phyloP scores from a whole-genome alignment of 2,113 vertebrate species.

The Chrysochloris asiatica region DNA sequence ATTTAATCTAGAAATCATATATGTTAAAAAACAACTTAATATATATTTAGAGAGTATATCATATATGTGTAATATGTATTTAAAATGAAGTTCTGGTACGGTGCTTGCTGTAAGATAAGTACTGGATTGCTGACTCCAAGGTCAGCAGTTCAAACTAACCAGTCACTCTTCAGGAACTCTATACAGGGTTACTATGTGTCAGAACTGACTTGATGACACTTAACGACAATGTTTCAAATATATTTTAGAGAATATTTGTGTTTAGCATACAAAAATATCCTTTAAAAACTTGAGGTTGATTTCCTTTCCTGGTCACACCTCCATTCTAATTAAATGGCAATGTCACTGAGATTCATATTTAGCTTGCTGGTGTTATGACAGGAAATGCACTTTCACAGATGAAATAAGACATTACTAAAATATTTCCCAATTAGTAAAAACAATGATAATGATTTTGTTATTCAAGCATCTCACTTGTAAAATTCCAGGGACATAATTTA shows the following conservation, averaged over 20 bases:
- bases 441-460: background rate
- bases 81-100: too few species aligned
- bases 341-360: background rate
- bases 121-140: too few species aligned
- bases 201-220: too few species aligned
- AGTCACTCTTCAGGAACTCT: too few species aligned
- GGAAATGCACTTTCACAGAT: background rate
- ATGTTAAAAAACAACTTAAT: background rate
- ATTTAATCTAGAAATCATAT: background rate
- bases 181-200: too few species aligned
- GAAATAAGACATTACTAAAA: background rate
- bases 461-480: background rate
- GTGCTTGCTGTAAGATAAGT: too few species aligned
- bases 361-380: background rate
- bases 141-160: too few species aligned
- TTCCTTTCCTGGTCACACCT: background rate
- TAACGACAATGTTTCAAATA: background rate
- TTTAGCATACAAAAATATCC: background rate
- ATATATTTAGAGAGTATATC: background rate
- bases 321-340: background rate
- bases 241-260: background rate
- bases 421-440: background rate
- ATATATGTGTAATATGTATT: background rate
- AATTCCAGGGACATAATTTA: background rate
- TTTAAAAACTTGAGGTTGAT: background rate